phyloP scores from a whole-genome alignment of 2,113 vertebrate species.

The Cichladusa arquata region DNA sequence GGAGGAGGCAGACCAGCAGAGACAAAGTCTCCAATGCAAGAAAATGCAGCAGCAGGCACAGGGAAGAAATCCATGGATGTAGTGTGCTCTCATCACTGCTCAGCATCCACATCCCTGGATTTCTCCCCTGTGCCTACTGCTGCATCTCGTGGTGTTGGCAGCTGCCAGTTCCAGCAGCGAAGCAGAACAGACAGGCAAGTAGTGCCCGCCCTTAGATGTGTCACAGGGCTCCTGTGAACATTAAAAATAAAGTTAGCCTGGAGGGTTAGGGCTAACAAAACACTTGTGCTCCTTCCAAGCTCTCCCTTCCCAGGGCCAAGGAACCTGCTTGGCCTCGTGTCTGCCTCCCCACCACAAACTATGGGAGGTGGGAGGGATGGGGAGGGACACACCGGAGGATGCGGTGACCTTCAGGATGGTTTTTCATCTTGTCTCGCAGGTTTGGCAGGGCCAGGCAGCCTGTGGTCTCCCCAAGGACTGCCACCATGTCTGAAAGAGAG shows the following conservation, averaged over 20 bases:
- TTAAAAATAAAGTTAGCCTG: neutral
- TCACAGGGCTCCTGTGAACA: neutral
- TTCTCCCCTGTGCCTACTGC: neutral
- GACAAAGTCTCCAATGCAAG: neutral
- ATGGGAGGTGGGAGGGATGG: neutral
- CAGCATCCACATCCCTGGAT: neutral
- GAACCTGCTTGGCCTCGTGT: neutral
- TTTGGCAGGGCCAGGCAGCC: constrained; percentile 78
- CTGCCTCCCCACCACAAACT: neutral
- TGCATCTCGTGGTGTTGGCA: neutral
- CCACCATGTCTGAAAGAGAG: constrained; percentile 90
- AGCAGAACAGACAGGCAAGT: neutral
- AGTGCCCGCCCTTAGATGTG: neutral
- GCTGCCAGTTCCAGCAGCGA: neutral
- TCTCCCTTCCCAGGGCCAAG: neutral
- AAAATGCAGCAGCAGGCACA: neutral
- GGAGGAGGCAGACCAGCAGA: neutral
- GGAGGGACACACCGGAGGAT: constrained; percentile 82
- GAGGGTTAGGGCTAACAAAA: neutral
- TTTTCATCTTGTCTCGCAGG: constrained; percentile 87
- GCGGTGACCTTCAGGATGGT: constrained; percentile 84
- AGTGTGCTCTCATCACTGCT: neutral
- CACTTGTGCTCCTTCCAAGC: neutral
- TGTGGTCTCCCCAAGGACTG: constrained; percentile 93
- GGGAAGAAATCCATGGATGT: neutral